Conservation (phyloP, 1,140 invertebrate species). For the Tetragonula clypearis region DNA sequence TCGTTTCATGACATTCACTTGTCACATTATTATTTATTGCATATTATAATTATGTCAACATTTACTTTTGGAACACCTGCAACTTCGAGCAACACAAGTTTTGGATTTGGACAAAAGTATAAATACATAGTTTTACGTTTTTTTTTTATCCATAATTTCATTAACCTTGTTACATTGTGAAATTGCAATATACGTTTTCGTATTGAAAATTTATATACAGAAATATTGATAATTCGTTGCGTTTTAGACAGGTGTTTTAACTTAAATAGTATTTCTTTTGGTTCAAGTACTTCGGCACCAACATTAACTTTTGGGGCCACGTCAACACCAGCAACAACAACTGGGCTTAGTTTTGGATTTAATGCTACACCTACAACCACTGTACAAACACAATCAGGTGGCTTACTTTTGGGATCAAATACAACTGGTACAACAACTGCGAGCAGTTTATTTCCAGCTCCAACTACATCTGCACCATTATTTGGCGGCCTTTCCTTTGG, state of each 20-base stretch:
- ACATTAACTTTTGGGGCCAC: conserved; percentile 60
- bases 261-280: conserved; percentile 63
- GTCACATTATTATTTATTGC: background rate
- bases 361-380: conserved; percentile 51
- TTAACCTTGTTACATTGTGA: background rate
- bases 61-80: conserved; percentile 74
- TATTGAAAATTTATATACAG: background rate
- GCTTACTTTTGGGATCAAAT: conserved; percentile 55
- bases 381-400: conserved; percentile 34
- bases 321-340: conserved; percentile 52
- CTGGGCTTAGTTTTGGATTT: conserved; percentile 72
- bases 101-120: conserved; percentile 73
- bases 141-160: background rate
- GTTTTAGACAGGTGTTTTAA: conserved; percentile 63
- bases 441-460: conserved; percentile 60
- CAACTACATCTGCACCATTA: conserved; percentile 56
- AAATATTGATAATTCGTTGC: background rate
- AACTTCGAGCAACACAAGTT: conserved; percentile 63
- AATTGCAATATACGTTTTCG: background rate
- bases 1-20: background rate
- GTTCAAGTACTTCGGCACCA: conserved; percentile 52
- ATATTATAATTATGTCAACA: conserved; percentile 20
- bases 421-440: conserved; percentile 55
- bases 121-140: conserved; percentile 41
- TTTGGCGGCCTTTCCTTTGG: conserved; percentile 65